Base-by-base conservation (phyloP, 2,797 vertebrate genomes). In the Nyctibius grandis region DNA sequence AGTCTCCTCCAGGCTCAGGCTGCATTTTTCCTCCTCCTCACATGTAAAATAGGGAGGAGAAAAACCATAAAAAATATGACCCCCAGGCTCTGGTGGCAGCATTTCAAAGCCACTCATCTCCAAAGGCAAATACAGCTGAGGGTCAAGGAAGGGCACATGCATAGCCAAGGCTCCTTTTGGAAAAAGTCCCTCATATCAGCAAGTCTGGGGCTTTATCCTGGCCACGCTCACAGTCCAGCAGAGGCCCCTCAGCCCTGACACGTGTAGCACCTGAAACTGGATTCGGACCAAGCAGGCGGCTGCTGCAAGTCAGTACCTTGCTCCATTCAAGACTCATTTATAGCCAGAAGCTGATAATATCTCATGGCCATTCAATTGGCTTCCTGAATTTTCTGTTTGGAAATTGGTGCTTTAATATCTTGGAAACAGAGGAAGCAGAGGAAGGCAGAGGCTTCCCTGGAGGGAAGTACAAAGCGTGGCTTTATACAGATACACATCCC, bases 341-440 rank as follows among this genome's bases (percentile, higher is more conserved):
- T 78, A 89, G 53, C 51, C 65, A 60, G 61, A 26, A 83, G 73
- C 73, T 81, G 93, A 94, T 93, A 92, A 73, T 31, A 93, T 95
- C 93, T 95, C 79, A 28, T 8, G 8, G 67, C 60, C 81, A 72
- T 94, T 95, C 87, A 91, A 64, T 93, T 91, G 94, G 34, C 91
- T 96, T 96, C 96, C 95, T 91, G 87, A 53, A 94, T 95, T 81
- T 96, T 84, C 68, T 85, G 14, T 74, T 92, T 85, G 40, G 86
- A 92, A 95, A 88, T 81, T 38, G 44, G n/a, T 83, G 48, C 81
- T 94, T 89, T 94, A 77, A 64, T 94, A 80, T 85, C 90, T 94
- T 4, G 38, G 33, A 94, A 94, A 44, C 73, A 77, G 88, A 91
- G 73, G 92, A 94, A 95, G 84, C 80, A 36, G 70, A 85, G 56